Evolutionary conservation across 2,888 invertebrate species (phyloP).

Genomic region (Orthosia incerta): DNA sequence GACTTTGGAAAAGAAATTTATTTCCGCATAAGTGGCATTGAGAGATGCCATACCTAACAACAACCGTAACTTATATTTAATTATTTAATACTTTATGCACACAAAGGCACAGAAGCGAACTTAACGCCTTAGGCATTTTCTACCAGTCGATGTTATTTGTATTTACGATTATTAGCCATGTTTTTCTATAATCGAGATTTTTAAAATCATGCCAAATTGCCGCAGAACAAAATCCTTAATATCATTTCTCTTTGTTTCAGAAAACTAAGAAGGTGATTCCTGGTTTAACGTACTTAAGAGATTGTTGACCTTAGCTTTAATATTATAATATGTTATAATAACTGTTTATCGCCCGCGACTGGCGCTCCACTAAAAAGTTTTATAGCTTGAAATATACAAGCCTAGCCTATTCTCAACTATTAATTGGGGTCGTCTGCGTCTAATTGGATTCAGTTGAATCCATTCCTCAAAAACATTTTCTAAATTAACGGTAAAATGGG

Average conservation of each 20-base stretch:
- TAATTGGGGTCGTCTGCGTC: too few relatives aligned
- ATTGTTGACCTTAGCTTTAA: conserved; percentile 45
- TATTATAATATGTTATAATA: conserved; percentile 35
- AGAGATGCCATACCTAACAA: too few relatives aligned
- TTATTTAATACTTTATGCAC: too few relatives aligned
- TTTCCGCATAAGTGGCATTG: too few relatives aligned
- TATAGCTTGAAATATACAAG: neutral
- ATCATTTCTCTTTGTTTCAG: conserved; percentile 73
- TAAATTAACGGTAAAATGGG: neutral
- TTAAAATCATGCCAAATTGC: neutral
- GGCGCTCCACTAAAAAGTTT: neutral
- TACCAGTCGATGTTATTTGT: too few relatives aligned
- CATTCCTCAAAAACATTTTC: conserved; percentile 18
- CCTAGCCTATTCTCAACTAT: neutral
- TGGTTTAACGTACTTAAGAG: conserved; percentile 8
- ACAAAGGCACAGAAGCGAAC: too few relatives aligned
- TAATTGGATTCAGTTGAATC: neutral
- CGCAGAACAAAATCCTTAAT: neutral
- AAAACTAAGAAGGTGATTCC: conserved; percentile 83
- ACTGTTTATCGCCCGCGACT: conserved; percentile 2
- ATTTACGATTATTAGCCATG: too few relatives aligned
- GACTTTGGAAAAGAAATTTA: too few relatives aligned
- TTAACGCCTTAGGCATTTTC: too few relatives aligned
- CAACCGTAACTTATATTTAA: too few relatives aligned
- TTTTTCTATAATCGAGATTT: too few relatives aligned